A percentile compares a stretch with the other conserved stretches of the same genome.
Evolutionary conservation across 2,113 vertebrate species (phyloP).

Genomic region (Solea senegalensis): DNA sequence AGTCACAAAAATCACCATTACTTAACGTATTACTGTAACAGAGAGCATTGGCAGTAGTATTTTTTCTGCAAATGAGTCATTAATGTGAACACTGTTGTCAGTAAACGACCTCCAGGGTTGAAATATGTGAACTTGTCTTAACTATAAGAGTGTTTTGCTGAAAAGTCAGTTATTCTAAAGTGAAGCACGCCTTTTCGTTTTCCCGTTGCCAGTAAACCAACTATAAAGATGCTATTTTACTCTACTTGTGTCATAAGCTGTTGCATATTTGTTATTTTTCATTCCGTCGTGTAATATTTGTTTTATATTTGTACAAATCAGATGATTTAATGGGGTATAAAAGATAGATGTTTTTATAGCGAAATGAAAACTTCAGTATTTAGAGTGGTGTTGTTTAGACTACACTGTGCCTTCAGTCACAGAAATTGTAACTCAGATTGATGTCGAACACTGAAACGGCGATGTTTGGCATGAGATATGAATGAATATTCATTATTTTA

Average conservation of each 20-base stretch:
- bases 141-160: slow-evolving; percentile 14
- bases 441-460: slow-evolving; percentile 14
- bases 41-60: background rate
- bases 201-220: slow-evolving; percentile 18
- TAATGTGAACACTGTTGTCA: slow-evolving; percentile 51
- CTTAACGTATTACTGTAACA: slow-evolving; percentile 2
- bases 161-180: slow-evolving; percentile 40
- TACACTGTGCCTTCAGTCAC: slow-evolving; percentile 2
- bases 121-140: background rate
- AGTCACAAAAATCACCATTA: background rate
- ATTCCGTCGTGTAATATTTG: slow-evolving; percentile 26
- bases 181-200: slow-evolving; percentile 4
- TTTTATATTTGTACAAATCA: slow-evolving; percentile 15
- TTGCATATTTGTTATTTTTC: slow-evolving; percentile 11
- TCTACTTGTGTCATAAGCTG: slow-evolving; percentile 18
- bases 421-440: background rate
- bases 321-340: slow-evolving; percentile 17
- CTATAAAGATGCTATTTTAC: background rate
- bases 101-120: background rate
- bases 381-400: slow-evolving; percentile 14
- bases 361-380: slow-evolving; percentile 36
- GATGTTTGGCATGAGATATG: slow-evolving; percentile 4
- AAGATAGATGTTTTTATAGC: slow-evolving; percentile 5
- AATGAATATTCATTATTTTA: slow-evolving; percentile 31
- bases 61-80: slow-evolving; percentile 12